Evolutionary conservation across 92 coral and sea anemone species (phyloP).

Genomic region (Metridium senile): DNA sequence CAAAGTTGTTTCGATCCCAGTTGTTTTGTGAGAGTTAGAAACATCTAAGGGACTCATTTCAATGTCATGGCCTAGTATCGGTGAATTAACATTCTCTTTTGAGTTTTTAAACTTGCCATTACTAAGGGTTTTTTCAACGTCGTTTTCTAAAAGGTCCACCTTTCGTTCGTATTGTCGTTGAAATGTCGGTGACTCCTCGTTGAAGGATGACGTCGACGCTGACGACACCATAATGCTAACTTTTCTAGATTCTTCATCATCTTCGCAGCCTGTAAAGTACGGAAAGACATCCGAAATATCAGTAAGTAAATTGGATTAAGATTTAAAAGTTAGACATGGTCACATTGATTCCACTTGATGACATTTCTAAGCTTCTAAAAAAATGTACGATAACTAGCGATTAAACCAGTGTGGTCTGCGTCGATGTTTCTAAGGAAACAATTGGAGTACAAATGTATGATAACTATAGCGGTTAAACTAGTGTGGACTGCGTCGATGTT

Average conservation of each 20-base stretch:
- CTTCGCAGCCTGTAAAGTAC: background rate
- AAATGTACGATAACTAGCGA: too few relatives aligned
- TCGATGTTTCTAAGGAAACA: too few relatives aligned
- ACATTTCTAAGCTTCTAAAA: too few relatives aligned
- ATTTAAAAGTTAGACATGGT: too few relatives aligned
- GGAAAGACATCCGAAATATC: background rate
- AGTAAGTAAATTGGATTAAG: background rate
- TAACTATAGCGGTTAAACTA: too few relatives aligned
- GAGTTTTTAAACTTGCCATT: conserved; percentile 7
- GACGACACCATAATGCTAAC: conserved; percentile 48
- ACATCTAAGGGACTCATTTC: background rate
- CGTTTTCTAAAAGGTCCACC: background rate
- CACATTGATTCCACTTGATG: too few relatives aligned
- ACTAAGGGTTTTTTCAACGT: background rate
- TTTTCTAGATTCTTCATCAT: conserved; percentile 31
- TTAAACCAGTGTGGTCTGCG: too few relatives aligned
- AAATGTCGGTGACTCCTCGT: conserved; percentile 37
- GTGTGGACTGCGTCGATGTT: too few relatives aligned
- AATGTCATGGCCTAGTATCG: background rate
- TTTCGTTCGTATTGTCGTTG: background rate
- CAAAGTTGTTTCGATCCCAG: conserved; percentile 6
- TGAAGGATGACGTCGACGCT: conserved; percentile 36
- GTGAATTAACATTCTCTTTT: background rate
- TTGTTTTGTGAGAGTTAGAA: background rate
- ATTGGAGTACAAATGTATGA: too few relatives aligned